Conservation (phyloP, 2,888 invertebrate genomes). For the Habroteleia sp. region DNA sequence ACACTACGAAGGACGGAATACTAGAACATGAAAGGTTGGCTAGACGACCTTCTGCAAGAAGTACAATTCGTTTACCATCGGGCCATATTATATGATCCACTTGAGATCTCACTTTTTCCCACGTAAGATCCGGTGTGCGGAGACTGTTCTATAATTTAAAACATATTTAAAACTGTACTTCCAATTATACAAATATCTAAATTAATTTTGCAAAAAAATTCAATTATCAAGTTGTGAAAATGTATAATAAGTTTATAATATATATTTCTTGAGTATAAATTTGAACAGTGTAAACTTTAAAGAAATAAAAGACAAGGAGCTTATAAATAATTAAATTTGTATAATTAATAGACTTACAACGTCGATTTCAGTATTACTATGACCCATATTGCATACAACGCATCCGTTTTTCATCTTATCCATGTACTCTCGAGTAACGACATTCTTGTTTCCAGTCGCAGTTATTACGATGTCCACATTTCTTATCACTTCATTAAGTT, state of each 20-base stretch:
- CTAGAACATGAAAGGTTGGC: conserved; percentile 98
- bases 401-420: conserved; percentile 98
- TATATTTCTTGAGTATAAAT: too few relatives aligned
- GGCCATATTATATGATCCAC: conserved; percentile 99
- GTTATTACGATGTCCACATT: conserved; percentile 97
- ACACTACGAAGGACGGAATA: conserved; percentile 98
- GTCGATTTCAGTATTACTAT: conserved; percentile 97
- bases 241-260: too few relatives aligned
- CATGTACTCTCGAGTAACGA: conserved; percentile 96
- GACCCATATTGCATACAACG: conserved; percentile 98
- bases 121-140: conserved; percentile 95
- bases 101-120: conserved; percentile 98
- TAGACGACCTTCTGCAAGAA: conserved; percentile 96
- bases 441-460: conserved; percentile 98
- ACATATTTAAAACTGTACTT: too few relatives aligned
- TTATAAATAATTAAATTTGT: neutral
- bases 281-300: too few relatives aligned
- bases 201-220: too few relatives aligned
- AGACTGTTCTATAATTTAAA: conserved; percentile 87
- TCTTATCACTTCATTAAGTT: conserved; percentile 95
- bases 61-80: conserved; percentile 95
- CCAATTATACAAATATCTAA: too few relatives aligned
- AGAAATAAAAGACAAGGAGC: conserved; percentile 7
- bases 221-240: too few relatives aligned
- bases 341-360: conserved; percentile 84